Evolutionary conservation across 1,140 invertebrate species (phyloP).

Genomic region (Apis florea): DNA sequence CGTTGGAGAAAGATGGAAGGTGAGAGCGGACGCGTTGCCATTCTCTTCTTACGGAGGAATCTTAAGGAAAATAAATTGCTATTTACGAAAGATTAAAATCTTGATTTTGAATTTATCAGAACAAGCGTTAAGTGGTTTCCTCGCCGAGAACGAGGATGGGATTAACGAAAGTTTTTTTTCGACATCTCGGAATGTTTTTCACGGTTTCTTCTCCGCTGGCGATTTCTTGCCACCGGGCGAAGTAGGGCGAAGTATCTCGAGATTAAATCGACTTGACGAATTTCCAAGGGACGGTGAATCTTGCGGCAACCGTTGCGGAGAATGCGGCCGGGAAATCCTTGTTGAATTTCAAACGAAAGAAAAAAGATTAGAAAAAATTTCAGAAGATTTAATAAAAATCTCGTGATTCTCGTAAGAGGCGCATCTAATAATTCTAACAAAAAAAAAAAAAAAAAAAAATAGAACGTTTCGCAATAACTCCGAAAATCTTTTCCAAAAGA

Average conservation of each 20-base stretch:
- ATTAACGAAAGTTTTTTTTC: constrained; percentile 1
- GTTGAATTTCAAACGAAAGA: background rate
- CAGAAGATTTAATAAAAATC: too few relatives aligned
- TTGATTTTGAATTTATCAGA: too few relatives aligned
- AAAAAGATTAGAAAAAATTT: too few relatives aligned
- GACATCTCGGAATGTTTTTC: background rate
- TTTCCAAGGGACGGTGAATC: background rate
- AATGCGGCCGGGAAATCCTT: background rate
- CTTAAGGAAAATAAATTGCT: too few relatives aligned
- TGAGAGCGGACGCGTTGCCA: too few relatives aligned
- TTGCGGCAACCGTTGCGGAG: background rate
- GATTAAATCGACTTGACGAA: background rate
- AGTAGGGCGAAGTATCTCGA: background rate
- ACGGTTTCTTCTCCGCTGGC: background rate
- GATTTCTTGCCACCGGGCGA: background rate
- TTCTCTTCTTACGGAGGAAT: too few relatives aligned
- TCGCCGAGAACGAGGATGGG: background rate
- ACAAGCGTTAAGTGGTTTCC: too few relatives aligned
- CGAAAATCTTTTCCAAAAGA: too few relatives aligned
- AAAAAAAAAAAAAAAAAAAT: too few relatives aligned
- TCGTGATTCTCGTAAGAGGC: too few relatives aligned
- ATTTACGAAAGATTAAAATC: background rate
- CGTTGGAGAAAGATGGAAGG: background rate
- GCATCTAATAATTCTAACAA: too few relatives aligned
- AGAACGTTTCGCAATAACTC: background rate